Conservation (phyloP, 2,888 invertebrate genomes). For the Trissonchulus sp. region DNA sequence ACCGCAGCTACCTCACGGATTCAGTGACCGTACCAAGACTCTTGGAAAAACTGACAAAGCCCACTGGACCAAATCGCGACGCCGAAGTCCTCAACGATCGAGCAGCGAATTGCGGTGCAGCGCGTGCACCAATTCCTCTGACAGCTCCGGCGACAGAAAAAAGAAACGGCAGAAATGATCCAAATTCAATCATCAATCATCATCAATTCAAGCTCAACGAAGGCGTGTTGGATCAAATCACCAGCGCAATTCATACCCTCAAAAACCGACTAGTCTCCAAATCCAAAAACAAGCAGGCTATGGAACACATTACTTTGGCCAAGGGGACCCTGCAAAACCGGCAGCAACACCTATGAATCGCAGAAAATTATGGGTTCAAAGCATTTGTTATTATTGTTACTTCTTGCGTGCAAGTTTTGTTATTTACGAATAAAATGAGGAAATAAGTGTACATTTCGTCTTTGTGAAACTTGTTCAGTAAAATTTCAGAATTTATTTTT, state of each 20-base stretch:
- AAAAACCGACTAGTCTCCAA: background rate
- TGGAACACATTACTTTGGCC: background rate
- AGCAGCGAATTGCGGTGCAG: background rate
- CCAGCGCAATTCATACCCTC: background rate
- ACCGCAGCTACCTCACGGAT: too few species aligned
- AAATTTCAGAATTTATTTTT: too few species aligned
- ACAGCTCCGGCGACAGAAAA: background rate
- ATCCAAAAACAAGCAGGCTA: background rate
- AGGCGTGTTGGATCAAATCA: background rate
- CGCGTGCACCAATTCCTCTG: background rate
- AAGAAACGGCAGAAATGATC: background rate
- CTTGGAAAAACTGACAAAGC: too few species aligned
- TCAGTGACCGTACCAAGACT: too few species aligned
- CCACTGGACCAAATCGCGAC: too few species aligned
- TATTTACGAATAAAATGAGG: too few species aligned
- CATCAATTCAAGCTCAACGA: conserved; percentile 1
- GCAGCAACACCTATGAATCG: background rate
- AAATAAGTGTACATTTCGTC: too few species aligned
- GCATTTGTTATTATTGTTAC: too few species aligned
- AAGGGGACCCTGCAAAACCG: background rate
- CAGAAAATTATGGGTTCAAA: background rate
- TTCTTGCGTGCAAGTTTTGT: too few species aligned
- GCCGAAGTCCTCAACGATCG: too few species aligned
- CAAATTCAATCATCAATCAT: background rate
- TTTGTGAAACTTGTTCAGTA: too few species aligned